phyloP scores from a whole-genome alignment of 2,797 vertebrate species.

The Sarcophilus harrisii region DNA sequence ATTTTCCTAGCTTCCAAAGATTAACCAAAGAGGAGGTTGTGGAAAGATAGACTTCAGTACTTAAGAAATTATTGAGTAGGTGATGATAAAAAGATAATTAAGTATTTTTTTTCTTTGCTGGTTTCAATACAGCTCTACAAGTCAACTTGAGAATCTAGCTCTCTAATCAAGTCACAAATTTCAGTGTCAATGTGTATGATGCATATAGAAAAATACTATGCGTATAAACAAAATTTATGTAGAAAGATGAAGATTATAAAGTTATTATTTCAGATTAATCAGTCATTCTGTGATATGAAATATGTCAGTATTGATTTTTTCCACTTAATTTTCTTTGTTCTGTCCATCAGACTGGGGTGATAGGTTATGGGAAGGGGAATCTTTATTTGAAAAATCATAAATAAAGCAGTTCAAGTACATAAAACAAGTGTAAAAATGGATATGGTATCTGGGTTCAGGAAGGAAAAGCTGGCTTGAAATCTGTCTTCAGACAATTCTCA shows the following conservation, averaged over 20 bases:
- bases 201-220: neutral
- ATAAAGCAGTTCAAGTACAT: neutral
- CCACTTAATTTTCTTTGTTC: too few relatives aligned
- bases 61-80: neutral
- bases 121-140: neutral
- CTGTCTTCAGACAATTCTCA: neutral
- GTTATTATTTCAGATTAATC: neutral
- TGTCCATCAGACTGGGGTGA: neutral
- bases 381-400: neutral
- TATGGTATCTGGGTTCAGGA: neutral
- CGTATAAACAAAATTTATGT: neutral
- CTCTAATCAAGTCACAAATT: neutral
- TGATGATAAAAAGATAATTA: neutral
- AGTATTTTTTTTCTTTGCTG: neutral
- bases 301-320: neutral
- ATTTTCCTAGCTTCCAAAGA: neutral
- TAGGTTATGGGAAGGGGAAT: neutral
- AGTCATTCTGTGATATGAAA: neutral
- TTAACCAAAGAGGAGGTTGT: neutral
- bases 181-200: neutral
- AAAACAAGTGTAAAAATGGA: neutral
- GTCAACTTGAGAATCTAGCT: neutral
- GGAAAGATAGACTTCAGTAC: neutral
- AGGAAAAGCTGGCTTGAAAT: neutral
- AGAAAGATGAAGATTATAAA: neutral